A percentile compares a stretch with the other conserved stretches of the same genome.
These are phyloP conservation scores for Darevskia mixta DNA, from an alignment of 2,797 vertebrate genomes.

Conservation along the genomic window DNA sequence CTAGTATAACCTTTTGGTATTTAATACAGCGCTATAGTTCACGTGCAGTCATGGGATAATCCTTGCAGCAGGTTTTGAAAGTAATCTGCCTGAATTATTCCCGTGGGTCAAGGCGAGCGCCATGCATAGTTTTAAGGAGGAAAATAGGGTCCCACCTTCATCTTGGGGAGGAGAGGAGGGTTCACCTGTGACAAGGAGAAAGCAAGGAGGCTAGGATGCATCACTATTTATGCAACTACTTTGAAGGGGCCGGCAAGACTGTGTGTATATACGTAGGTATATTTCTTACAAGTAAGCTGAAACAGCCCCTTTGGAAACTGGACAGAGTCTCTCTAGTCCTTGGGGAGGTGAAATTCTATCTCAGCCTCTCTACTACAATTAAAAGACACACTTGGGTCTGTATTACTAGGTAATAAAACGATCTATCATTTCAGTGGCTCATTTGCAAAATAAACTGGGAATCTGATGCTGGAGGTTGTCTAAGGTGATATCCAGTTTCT, in stretches of 20 bases:
- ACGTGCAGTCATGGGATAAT: accelerated
- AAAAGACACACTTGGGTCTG: not conserved
- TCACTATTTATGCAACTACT: no score
- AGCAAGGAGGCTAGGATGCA: not conserved
- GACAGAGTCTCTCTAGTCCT: no score
- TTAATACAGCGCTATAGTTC: not conserved
- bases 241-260: no score
- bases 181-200: no score
- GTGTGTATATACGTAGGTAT: no score
- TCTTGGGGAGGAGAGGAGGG: not conserved
- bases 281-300: no score
- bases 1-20: no score
- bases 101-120: no score
- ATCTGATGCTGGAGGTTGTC: no score
- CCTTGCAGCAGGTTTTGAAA: not conserved
- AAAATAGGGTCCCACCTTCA: not conserved
- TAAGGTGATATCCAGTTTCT: no score
- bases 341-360: not conserved
- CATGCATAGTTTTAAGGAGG: no score
- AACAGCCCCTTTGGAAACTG: not conserved
- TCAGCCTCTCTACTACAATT: not conserved
- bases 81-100: not conserved
- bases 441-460: no score
- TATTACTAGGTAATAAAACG: not conserved
- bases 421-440: not conserved